Evolutionary conservation across 2,888 invertebrate genomes (phyloP).

Genomic region (Lepidochitona cinerea): DNA sequence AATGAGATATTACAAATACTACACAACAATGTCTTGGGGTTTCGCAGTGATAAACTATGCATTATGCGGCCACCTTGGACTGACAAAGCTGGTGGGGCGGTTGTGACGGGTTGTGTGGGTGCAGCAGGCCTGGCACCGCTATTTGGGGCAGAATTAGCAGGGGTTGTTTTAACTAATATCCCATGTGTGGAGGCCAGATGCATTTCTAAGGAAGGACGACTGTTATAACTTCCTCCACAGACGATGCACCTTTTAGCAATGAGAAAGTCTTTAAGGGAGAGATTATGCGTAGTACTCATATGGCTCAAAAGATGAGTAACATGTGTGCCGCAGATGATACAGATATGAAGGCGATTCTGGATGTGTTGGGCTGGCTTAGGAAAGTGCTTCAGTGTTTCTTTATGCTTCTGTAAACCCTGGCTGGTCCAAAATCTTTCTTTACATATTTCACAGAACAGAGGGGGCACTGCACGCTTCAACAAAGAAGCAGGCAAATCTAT

Average conservation of each 20-base stretch:
- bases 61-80: background rate
- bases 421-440: constrained; percentile 97
- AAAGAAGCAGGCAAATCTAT: constrained; percentile 62
- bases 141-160: constrained; percentile 5
- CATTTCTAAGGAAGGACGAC: constrained; percentile 46
- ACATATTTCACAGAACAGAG: constrained; percentile 96
- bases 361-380: background rate
- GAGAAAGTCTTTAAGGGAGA: constrained; percentile 80
- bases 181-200: constrained; percentile 58
- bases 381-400: constrained; percentile 75
- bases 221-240: constrained; percentile 52
- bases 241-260: constrained; percentile 55
- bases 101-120: too few species aligned
- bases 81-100: background rate
- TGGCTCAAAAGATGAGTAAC: constrained; percentile 86
- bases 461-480: constrained; percentile 76
- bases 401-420: constrained; percentile 94
- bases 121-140: background rate
- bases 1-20: constrained; percentile 60
- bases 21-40: constrained; percentile 25
- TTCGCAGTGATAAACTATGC: background rate
- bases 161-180: constrained; percentile 44
- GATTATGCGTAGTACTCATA: constrained; percentile 91
- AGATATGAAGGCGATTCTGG: constrained; percentile 7
- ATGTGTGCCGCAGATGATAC: constrained; percentile 42